A percentile compares a stretch with the other conserved stretches of the same genome.
Conservation (phyloP, 1,140 invertebrate genomes). For the Amyelois transitella region DNA sequence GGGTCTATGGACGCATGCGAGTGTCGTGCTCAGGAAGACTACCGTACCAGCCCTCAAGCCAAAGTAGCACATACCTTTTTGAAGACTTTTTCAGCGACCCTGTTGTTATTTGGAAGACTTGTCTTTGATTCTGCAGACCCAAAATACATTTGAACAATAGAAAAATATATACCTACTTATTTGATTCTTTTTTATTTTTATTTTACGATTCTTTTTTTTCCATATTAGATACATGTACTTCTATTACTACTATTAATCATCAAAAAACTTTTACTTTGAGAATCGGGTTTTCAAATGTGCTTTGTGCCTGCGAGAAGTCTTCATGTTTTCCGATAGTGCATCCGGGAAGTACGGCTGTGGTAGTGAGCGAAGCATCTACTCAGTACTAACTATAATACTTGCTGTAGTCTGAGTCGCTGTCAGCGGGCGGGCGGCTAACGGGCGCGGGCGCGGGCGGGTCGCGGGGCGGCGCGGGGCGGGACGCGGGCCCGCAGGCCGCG, state of each 20-base stretch:
- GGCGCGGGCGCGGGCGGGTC: conserved; percentile 13
- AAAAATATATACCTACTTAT: not conserved
- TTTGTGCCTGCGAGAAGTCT: not conserved
- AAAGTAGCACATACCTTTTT: not conserved
- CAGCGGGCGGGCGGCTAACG: conserved; percentile 21
- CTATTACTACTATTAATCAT: too few species aligned
- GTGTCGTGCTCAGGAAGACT: not conserved
- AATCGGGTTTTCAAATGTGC: too few species aligned
- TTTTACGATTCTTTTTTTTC: too few species aligned
- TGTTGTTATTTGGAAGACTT: too few species aligned
- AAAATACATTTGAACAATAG: not conserved
- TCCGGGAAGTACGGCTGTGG: conserved; percentile 13
- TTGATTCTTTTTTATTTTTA: too few species aligned
- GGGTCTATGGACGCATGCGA: not conserved
- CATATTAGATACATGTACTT: too few species aligned
- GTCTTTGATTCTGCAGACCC: too few species aligned
- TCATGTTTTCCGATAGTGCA: not conserved
- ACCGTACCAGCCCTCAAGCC: not conserved
- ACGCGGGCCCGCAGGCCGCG: conserved; percentile 23
- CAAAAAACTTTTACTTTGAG: too few species aligned
- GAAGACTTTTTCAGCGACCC: too few species aligned
- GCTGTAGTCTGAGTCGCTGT: conserved; percentile 69
- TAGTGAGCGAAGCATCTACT: conserved; percentile 59
- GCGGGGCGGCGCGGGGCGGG: conserved; percentile 8
- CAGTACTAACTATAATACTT: conserved; percentile 72